A percentile compares a stretch with the other conserved stretches of the same genome.
Evolutionary conservation across 2,888 invertebrate species (phyloP).

Genomic region (Plagodis pulveraria): DNA sequence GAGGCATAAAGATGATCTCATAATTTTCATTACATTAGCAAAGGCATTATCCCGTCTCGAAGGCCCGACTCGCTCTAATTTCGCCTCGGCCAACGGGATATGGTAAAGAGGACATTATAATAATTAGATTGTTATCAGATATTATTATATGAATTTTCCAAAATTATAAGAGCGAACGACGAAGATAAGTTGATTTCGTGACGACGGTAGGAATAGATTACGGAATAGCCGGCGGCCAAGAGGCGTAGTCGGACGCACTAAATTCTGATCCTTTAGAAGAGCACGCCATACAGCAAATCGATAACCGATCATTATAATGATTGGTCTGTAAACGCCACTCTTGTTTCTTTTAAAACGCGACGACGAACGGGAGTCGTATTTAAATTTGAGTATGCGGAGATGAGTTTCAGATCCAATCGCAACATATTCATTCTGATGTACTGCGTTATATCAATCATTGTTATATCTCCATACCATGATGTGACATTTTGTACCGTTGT

Average conservation of each 20-base stretch:
- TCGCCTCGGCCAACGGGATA: slow-evolving; percentile 73
- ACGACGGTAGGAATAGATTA: slow-evolving; percentile 80
- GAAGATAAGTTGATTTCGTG: slow-evolving; percentile 81
- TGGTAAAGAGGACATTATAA: slow-evolving; percentile 84
- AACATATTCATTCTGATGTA: slow-evolving; percentile 24
- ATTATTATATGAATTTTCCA: slow-evolving; percentile 82
- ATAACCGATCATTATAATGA: slow-evolving; percentile 84
- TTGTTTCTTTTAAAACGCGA: slow-evolving; percentile 67
- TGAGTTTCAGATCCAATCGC: slow-evolving; percentile 20
- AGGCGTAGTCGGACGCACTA: slow-evolving; percentile 73
- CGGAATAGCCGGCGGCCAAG: slow-evolving; percentile 66
- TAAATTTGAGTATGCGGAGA: slow-evolving; percentile 51
- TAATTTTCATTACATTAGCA: slow-evolving; percentile 78
- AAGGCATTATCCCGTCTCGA: slow-evolving; percentile 73
- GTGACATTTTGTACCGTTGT: slow-evolving; percentile 6
- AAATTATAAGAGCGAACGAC: slow-evolving; percentile 79
- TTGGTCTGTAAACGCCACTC: slow-evolving; percentile 76
- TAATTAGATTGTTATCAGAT: slow-evolving; percentile 84
- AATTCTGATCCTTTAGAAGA: slow-evolving; percentile 78
- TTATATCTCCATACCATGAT: not conserved
- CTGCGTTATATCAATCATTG: slow-evolving; percentile 7
- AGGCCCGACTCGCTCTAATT: slow-evolving; percentile 71
- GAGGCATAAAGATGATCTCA: slow-evolving; percentile 73
- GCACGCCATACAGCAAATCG: slow-evolving; percentile 80
- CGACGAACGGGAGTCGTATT: slow-evolving; percentile 78